Conservation (phyloP, 2,797 vertebrate species). For the Neomorphus geoffroyi region DNA sequence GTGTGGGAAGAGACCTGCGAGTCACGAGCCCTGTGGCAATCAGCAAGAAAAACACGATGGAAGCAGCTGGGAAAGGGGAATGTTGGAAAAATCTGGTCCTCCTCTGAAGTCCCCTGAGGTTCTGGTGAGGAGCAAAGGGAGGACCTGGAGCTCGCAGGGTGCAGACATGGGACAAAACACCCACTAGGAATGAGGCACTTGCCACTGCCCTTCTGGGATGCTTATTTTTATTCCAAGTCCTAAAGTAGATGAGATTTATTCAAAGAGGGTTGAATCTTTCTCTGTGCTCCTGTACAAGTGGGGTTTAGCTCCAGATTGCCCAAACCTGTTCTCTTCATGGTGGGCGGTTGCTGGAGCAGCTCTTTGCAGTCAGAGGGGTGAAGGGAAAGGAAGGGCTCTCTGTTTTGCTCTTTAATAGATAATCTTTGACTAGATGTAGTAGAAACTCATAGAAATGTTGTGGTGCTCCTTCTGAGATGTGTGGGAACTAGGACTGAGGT, state of each 20-base stretch:
- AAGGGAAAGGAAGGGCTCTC: not conserved
- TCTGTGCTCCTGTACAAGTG: too few species aligned
- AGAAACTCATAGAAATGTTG: not conserved
- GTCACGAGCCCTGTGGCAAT: fast-evolving
- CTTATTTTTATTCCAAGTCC: not conserved
- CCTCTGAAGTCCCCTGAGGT: not conserved
- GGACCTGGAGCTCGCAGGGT: not conserved
- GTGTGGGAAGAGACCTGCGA: not conserved
- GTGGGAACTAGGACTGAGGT: not conserved
- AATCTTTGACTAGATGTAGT: not conserved
- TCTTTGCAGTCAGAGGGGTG: not conserved
- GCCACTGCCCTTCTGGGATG: too few species aligned
- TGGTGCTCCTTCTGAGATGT: not conserved
- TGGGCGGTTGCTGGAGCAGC: not conserved
- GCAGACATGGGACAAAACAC: not conserved
- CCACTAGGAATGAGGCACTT: not conserved
- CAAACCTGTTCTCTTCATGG: fast-evolving
- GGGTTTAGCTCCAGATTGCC: not conserved
- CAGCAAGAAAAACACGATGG: not conserved
- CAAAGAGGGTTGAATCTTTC: too few species aligned
- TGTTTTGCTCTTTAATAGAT: not conserved
- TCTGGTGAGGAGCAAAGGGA: not conserved
- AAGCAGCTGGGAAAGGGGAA: not conserved
- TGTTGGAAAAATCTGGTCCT: not conserved
- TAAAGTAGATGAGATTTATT: not conserved